These are phyloP conservation scores for Neodontobutis hainanensis DNA, from an alignment of 2,113 vertebrate species.

Conservation along the genomic window DNA sequence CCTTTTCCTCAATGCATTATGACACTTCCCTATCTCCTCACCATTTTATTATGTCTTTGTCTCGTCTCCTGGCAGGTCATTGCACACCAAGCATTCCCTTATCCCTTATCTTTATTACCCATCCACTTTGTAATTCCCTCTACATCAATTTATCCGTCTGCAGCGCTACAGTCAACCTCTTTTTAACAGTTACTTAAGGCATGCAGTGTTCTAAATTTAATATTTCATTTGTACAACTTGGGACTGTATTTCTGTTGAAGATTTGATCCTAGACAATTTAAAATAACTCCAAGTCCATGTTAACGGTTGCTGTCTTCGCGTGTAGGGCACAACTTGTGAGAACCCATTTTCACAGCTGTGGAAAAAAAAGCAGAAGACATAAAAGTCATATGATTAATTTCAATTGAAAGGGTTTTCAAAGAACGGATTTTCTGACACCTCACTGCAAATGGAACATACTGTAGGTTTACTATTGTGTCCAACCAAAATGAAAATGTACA, in stretches of 20 bases:
- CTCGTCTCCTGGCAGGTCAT: slow-evolving; percentile 60
- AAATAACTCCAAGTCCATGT: slow-evolving; percentile 4
- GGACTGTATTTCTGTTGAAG: slow-evolving; percentile 1
- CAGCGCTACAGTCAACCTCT: slow-evolving; percentile 12
- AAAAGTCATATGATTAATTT: slow-evolving; percentile 1
- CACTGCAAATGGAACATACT: too few relatives aligned
- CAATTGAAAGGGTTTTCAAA: too few relatives aligned
- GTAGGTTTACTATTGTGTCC: too few relatives aligned
- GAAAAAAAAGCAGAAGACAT: slow-evolving; percentile 29
- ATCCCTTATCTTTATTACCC: slow-evolving; percentile 31
- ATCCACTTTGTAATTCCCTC: slow-evolving; percentile 44
- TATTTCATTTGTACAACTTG: slow-evolving; percentile 40
- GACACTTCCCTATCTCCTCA: slow-evolving; percentile 38
- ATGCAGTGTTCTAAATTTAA: slow-evolving; percentile 18
- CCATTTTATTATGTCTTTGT: slow-evolving; percentile 63
- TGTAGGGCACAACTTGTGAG: slow-evolving; percentile 56
- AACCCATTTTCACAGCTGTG: slow-evolving; percentile 68
- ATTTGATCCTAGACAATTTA: slow-evolving; percentile 23
- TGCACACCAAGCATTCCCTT: slow-evolving; percentile 26
- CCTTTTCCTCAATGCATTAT: slow-evolving; percentile 41
- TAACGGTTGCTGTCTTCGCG: slow-evolving; percentile 44
- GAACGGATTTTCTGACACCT: too few relatives aligned
- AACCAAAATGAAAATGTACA: not conserved
- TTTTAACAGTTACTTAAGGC: slow-evolving; percentile 54
- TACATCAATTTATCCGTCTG: slow-evolving; percentile 20